Evolutionary conservation across 2,888 invertebrate species (phyloP).

Genomic region (Oscheius sp.): DNA sequence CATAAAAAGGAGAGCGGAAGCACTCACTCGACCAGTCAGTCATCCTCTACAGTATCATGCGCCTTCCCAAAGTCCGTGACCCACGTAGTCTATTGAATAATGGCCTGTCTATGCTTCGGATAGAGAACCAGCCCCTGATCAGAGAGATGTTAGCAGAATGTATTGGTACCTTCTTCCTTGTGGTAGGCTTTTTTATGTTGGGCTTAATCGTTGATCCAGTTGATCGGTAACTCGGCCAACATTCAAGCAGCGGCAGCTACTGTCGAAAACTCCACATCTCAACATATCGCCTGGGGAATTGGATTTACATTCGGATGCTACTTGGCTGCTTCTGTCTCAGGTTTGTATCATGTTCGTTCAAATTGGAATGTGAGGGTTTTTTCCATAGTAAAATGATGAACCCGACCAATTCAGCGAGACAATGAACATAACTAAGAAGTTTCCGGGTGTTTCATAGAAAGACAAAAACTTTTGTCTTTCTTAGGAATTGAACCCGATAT

Average conservation of each 20-base stretch:
- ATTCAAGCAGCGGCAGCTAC: slow-evolving; percentile 60
- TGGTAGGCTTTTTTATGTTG: slow-evolving; percentile 39
- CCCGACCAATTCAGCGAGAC: no score
- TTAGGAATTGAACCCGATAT: no score
- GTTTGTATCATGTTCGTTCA: neutral
- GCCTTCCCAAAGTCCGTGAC: no score
- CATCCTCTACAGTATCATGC: no score
- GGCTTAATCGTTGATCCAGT: slow-evolving; percentile 36
- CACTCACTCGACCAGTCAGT: no score
- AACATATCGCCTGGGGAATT: slow-evolving; percentile 69
- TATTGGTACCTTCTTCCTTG: slow-evolving; percentile 69
- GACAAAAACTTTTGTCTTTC: no score
- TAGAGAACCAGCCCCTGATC: slow-evolving; percentile 49
- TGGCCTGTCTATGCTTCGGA: slow-evolving; percentile 41
- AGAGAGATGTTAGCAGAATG: slow-evolving; percentile 69
- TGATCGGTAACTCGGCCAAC: slow-evolving; percentile 70
- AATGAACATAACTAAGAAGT: no score
- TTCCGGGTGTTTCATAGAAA: no score
- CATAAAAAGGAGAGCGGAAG: neutral
- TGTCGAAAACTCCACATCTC: slow-evolving; percentile 58
- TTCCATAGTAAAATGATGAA: no score
- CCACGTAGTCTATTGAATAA: no score
- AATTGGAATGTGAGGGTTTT: no score
- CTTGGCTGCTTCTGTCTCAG: slow-evolving; percentile 64
- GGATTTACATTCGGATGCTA: slow-evolving; percentile 71